A percentile compares a stretch with the other conserved stretches of the same genome.
These are phyloP conservation scores for Felis catus DNA, from an alignment of 2,113 vertebrate genomes.

Conservation along the genomic window F.catus_Fca126_mat1.0 CM031417.1:111649001-111649500, in stretches of 20 bases:
- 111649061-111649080: not conserved
- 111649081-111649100: not conserved
- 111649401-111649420: not conserved
- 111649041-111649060: not conserved
- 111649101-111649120: not conserved
- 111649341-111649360: not conserved
- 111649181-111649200: not conserved
- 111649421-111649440: not conserved
- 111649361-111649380: not conserved
- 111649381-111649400: not conserved
- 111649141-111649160: not conserved
- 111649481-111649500: not conserved
- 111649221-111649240: not conserved
- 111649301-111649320: not conserved
- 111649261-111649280: not conserved
- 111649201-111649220: not conserved
- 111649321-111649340: not conserved
- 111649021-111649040: constrained; percentile 13
- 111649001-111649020: not conserved
- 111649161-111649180: not conserved
- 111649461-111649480: constrained; percentile 8
- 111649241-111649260: not conserved
- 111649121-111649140: not conserved
- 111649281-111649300: not conserved
- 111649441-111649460: not conserved